These are phyloP conservation scores for Idaea aversata DNA, from an alignment of 2,888 invertebrate species.

Conservation along the genomic window DNA sequence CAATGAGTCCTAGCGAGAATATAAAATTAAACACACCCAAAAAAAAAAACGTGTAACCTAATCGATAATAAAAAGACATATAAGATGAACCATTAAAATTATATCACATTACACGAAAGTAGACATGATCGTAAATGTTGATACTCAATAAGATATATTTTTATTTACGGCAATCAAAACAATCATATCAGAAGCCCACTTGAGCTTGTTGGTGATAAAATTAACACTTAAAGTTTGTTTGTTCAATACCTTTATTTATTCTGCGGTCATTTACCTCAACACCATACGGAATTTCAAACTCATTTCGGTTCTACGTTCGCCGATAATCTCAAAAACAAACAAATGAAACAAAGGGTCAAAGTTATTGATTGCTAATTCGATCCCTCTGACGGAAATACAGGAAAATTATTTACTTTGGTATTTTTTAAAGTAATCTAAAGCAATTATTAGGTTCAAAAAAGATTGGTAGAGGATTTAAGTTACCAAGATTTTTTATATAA, in stretches of 20 bases:
- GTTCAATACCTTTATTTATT: constrained; percentile 46
- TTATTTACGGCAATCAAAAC: constrained; percentile 34
- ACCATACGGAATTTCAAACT: not conserved
- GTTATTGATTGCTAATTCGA: not conserved
- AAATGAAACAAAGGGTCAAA: constrained; percentile 7
- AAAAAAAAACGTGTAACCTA: not conserved
- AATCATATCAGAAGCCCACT: constrained; percentile 43
- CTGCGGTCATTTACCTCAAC: constrained; percentile 42
- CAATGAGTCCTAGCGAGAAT: not conserved
- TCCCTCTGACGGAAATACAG: not conserved
- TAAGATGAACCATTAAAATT: constrained; percentile 5
- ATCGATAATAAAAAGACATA: not conserved
- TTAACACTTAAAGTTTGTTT: constrained; percentile 54
- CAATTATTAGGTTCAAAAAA: not conserved
- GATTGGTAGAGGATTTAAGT: no score
- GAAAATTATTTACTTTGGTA: not conserved
- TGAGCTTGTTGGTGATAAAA: constrained; percentile 55
- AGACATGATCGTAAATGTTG: constrained; percentile 32
- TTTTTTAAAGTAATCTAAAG: not conserved
- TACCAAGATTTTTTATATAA: no score
- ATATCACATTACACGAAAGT: constrained; percentile 14
- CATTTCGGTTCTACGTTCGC: constrained; percentile 7
- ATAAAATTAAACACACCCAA: not conserved
- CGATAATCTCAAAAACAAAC: constrained; percentile 11
- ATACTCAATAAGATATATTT: constrained; percentile 38